phyloP scores from a whole-genome alignment of 2,888 invertebrate genomes.

The Brachynemurus nebulosus region DNA sequence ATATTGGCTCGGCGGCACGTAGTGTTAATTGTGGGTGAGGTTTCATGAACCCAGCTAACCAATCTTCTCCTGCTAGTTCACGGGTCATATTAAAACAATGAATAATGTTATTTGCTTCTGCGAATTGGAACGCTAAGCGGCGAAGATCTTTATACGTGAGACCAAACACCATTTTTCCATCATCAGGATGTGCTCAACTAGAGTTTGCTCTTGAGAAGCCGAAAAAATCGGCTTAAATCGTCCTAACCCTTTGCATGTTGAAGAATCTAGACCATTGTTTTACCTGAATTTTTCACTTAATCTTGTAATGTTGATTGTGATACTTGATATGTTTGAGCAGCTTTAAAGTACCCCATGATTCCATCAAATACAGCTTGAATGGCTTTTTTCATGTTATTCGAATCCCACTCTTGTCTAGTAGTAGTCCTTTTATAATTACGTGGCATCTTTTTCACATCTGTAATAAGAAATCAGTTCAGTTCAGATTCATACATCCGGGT shows the following conservation, averaged over 20 bases:
- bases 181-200: slow-evolving; percentile 8
- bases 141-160: slow-evolving; percentile 3
- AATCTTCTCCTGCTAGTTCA: neutral
- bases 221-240: slow-evolving; percentile 10
- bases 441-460: too few species aligned
- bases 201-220: slow-evolving; percentile 3
- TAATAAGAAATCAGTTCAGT: too few species aligned
- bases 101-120: neutral
- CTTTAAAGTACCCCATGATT: too few species aligned
- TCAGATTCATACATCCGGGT: too few species aligned
- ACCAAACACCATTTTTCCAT: slow-evolving; percentile 8
- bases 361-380: too few species aligned
- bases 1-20: slow-evolving; percentile 1
- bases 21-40: slow-evolving; percentile 8
- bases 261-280: too few species aligned
- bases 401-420: too few species aligned
- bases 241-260: slow-evolving; percentile 9
- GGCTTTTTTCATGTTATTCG: too few species aligned
- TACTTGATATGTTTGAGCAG: too few species aligned
- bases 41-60: slow-evolving; percentile 8
- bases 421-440: too few species aligned
- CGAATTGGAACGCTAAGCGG: slow-evolving; percentile 3
- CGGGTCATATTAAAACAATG: slow-evolving; percentile 2
- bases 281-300: too few species aligned
- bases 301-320: too few species aligned